Evolutionary conservation across 1,140 invertebrate species (phyloP), one percentile per base, ranked within the genome.

Genomic region (Neodiprion fabricii): DNA sequence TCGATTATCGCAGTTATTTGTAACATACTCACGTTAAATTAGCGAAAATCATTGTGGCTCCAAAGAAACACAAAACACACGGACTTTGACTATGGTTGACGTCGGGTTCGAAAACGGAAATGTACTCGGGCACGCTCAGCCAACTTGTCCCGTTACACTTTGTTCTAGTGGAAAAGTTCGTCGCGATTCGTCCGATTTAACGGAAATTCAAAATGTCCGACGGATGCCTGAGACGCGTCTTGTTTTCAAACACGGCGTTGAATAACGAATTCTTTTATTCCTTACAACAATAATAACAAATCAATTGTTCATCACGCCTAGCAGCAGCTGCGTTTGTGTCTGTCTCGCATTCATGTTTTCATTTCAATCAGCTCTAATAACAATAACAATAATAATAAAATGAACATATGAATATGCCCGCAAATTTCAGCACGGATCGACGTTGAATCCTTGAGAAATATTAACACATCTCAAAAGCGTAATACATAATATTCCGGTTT

Each of bases 11-110:
- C 28, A 40, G 28, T 3, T 14, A 61, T 17, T 12, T 12, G 11
- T 17, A 14, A 61, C 11, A 68, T 84, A 88, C 86, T 86, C 81
- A 88, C 86, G 79, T 83, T 82, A 84, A 85, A 82, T 86, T 83
- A 84, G 79, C 81, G 76, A 81, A 82, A 85, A 85, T 83, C 86
- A 87, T 88, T 80, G 82, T 88, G 85, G 76, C 79, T 82, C 81
- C 82, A 85, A 81, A 82, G 83, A 85, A 84, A 85, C 84, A 84
- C 81, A 85, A 86, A 85, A 84, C 82, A 82, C 82, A 85, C 84
- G 82, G 77, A 81, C 82, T 84, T 84, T 85, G 79, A 79, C 82
- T 82, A 81, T 79, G 79, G 81, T 75, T 85, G 84, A 85, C 85
- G 84, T 86, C 81, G 83, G 79, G 81, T 82, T 83, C 81, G 81